Base-by-base conservation (phyloP, 1,140 invertebrate species). In the Drosophila santomea region DNA sequence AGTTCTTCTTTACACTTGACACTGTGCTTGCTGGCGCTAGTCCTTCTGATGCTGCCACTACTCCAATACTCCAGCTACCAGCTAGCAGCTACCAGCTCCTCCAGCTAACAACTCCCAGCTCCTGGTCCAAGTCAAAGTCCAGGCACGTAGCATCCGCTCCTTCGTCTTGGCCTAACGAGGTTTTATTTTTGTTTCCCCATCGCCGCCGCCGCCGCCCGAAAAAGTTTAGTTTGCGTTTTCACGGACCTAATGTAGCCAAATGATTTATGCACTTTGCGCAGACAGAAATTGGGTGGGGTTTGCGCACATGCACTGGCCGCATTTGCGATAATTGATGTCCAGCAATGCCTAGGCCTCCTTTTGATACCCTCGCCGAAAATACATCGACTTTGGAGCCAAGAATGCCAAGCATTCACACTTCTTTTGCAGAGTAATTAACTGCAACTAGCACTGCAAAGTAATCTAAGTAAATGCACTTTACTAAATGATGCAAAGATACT, bases 1-100 rank as follows among this genome's bases (percentile, higher is more conserved):
- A 90, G 86, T 90, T 90, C 86, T 90, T 85, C 78, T 90, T 88
- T 90, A 90, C 86, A 90, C 85, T 90, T 89, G 84, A 89, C 84
- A 89, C 84, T 90, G 66, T 72, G 69, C 50, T 20, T 72, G 69
- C 50, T 20, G 15, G 28, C 58, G 72, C 79, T 76, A 20, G n/a
- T 48, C 25, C 47, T 48, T 25, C 45, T 25, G 15, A 6, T 48
- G 11, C 35, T 38, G 44, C 39, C 52, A n/a, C 41, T 35, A 55
- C 62, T 50, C 17, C 43, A 12, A 20, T 20, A 15, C 23, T 38
- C 47, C 17, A 45, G 11, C 61, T 32, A 5, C 28, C 28, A 6
- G 6, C 28, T 7, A 6, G 0, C 6, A 28, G 17, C 17, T 17
- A 0, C 17, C 17, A 17, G 28, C 8, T 55, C 17, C 41, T 32